phyloP scores from a whole-genome alignment of 2,888 invertebrate genomes.

The Drosophila picticornis region DNA sequence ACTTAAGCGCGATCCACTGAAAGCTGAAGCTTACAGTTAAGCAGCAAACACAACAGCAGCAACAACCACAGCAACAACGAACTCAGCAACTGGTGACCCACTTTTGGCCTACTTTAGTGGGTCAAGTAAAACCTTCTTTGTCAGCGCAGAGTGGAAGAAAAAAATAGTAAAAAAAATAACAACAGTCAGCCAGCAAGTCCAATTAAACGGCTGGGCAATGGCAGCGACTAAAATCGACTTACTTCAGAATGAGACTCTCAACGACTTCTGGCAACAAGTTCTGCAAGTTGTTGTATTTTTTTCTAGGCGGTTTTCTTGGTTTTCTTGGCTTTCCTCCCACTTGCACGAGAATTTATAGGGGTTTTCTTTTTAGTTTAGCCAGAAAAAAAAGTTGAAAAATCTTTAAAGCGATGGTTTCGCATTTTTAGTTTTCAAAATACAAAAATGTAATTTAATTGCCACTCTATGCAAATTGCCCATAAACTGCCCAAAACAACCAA shows the following conservation, averaged over 20 bases:
- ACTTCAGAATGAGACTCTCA: constrained; percentile 42
- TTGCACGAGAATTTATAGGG: too few species aligned
- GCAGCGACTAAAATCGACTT: too few species aligned
- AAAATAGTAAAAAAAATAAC: constrained; percentile 11
- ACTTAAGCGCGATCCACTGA: constrained; percentile 58
- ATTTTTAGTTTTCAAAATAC: not conserved
- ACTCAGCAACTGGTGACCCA: constrained; percentile 48
- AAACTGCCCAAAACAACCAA: not conserved
- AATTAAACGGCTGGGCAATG: constrained; percentile 73
- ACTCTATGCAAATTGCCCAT: constrained; percentile 48
- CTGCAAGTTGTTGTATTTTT: constrained; percentile 29
- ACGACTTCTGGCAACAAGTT: constrained; percentile 47
- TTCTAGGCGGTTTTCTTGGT: constrained; percentile 42
- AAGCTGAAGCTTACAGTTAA: constrained; percentile 36
- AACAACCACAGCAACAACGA: constrained; percentile 13
- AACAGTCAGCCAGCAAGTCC: constrained; percentile 50
- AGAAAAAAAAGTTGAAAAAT: not conserved
- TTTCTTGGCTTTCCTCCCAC: constrained; percentile 4
- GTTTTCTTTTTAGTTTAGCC: not conserved
- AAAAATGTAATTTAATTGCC: constrained; percentile 55
- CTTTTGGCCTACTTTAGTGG: constrained; percentile 69
- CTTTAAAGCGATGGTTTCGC: not conserved
- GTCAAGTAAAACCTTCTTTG: constrained; percentile 79
- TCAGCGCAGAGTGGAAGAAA: constrained; percentile 66
- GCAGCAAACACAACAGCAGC: constrained; percentile 13